Conservation (phyloP, 92 coral and sea anemone genomes). For the Umimayanthus kanabou region DNA sequence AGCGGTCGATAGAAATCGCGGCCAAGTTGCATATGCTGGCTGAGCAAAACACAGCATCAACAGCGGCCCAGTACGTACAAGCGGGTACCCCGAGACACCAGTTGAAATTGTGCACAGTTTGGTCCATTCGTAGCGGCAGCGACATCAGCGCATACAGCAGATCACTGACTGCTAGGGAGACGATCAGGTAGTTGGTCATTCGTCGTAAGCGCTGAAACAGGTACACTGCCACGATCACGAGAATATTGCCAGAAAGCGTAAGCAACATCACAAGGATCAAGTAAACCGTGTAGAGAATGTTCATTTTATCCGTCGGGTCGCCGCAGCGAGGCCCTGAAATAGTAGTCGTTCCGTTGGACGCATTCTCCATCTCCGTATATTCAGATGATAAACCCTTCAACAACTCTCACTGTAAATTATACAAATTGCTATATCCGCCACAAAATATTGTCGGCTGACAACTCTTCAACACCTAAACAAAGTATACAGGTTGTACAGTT, state of each 20-base stretch:
- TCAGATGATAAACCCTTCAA: too few relatives aligned
- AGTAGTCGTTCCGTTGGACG: not conserved
- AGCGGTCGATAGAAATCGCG: conserved; percentile 91
- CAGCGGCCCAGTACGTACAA: conserved; percentile 74
- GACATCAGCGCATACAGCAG: conserved; percentile 71
- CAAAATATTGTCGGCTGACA: too few relatives aligned
- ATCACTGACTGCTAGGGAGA: conserved; percentile 89
- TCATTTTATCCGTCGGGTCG: conserved; percentile 49
- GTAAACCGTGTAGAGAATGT: conserved; percentile 64
- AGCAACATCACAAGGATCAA: conserved; percentile 72
- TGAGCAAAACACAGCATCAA: conserved; percentile 75
- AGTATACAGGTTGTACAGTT: not conserved
- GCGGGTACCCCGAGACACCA: conserved; percentile 83
- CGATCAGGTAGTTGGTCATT: conserved; percentile 84
- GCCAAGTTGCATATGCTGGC: conserved; percentile 92
- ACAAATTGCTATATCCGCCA: too few relatives aligned
- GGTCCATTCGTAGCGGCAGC: conserved; percentile 85
- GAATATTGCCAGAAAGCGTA: conserved; percentile 82
- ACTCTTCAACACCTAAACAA: too few relatives aligned
- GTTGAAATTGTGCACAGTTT: conserved; percentile 73
- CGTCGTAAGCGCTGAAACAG: conserved; percentile 78
- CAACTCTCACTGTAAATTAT: too few relatives aligned
- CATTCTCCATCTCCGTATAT: conserved; percentile 9
- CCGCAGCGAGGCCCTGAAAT: conserved; percentile 50
- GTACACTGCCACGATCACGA: conserved; percentile 82